phyloP scores from a whole-genome alignment of 2,797 vertebrate species.

The Ataeniobius toweri region DNA sequence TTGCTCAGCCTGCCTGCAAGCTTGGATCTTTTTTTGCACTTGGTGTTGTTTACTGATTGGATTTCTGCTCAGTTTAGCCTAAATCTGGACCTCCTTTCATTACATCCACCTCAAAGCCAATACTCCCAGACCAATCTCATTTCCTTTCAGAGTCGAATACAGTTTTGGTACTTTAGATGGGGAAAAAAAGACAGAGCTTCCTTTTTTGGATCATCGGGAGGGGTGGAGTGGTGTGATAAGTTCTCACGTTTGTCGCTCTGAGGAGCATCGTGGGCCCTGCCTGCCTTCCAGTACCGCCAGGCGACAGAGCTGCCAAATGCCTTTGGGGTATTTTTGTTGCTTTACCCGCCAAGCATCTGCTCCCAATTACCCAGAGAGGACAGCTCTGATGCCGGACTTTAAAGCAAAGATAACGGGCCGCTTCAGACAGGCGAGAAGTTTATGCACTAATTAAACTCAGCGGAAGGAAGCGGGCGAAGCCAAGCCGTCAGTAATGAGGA shows the following conservation, averaged over 20 bases:
- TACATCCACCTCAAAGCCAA: constrained; percentile 58
- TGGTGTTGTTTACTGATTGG: constrained; percentile 74
- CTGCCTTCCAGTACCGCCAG: constrained; percentile 65
- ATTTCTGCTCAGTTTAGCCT: constrained; percentile 77
- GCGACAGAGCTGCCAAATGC: constrained; percentile 71
- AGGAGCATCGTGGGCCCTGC: constrained; percentile 66
- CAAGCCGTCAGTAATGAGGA: constrained; percentile 79
- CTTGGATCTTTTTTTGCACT: constrained; percentile 51
- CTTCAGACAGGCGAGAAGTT: constrained; percentile 78
- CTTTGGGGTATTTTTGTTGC: constrained; percentile 82
- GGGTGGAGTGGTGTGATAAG: constrained; percentile 48
- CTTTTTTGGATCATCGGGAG: constrained; percentile 48
- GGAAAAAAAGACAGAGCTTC: constrained; percentile 20
- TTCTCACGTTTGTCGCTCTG: constrained; percentile 73
- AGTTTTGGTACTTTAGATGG: constrained; percentile 53
- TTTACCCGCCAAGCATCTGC: constrained; percentile 81
- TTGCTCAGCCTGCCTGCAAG: constrained; percentile 46
- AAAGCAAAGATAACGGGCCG: constrained; percentile 72
- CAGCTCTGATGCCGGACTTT: constrained; percentile 76
- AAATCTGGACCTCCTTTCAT: constrained; percentile 67
- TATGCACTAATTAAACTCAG: constrained; percentile 84
- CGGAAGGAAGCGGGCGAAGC: constrained; percentile 71
- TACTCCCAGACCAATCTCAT: constrained; percentile 60
- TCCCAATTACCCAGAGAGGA: constrained; percentile 82
- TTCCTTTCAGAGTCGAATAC: constrained; percentile 65